Base-by-base conservation (phyloP, 2,797 vertebrate genomes). In the Gorsachius magnificus region DNA sequence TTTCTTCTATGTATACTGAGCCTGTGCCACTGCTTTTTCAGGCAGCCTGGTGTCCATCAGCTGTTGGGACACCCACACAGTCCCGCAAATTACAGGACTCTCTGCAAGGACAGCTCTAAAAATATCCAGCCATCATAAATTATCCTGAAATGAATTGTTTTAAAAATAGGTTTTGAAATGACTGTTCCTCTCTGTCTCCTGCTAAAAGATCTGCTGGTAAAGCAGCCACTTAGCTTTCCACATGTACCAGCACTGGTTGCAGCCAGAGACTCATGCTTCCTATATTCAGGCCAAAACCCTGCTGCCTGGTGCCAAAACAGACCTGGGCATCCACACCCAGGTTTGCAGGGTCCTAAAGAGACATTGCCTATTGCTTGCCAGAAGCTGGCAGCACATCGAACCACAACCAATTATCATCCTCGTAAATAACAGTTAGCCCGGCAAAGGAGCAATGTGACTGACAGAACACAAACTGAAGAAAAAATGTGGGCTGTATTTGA, bases 91-190 rank as follows among this genome's bases (percentile, higher is more conserved):
- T 98, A 98, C 87, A 98, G 98, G 97, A 96, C 95, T 92, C 90
- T 93, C 64, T 96, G 92, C 79, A 95, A 95, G 61, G 94, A 94
- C 6, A 21, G 82, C 61, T 95, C 97, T 97, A 97, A 97, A 97
- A 97, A 97, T 97, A 97, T 75, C 86, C 87, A 95, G 89, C 51
- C 96, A 74, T 96, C 95, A 96, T 94, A 95, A 97, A 97, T 96
- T 95, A 97, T 94, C 94, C 92, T 91, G 93, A 98, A 97, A 97
- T 95, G 97, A 98, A 98, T 97, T 98, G 96, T 97, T 97, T 97
- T 98, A 97, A 98, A 98, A 98, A 98, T 97, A 98, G 97, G 82
- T 65, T 95, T 96, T 93, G 68, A 96, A 96, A 96, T 94, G 22
- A 96, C 94, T 96, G 57, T 95, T 94, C 68, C 92, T 96, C 85